phyloP scores from a whole-genome alignment of 2,113 vertebrate genomes.

The Carlito syrichta region DNA sequence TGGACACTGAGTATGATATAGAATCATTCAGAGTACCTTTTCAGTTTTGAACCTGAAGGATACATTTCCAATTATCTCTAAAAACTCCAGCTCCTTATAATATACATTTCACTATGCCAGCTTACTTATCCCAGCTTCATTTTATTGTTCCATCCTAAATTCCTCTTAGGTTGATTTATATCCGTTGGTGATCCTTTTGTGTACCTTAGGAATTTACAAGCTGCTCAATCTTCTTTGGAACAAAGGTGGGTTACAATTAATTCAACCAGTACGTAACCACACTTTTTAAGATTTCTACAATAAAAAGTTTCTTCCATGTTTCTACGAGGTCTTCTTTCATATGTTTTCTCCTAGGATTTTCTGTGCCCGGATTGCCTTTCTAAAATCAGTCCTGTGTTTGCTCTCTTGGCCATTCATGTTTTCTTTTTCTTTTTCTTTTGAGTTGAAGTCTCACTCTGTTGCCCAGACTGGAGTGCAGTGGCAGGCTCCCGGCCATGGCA shows the following conservation, averaged over 20 bases:
- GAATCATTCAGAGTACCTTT: neutral
- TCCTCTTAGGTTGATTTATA: neutral
- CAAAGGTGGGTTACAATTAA: neutral
- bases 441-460: too few species aligned
- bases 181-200: neutral
- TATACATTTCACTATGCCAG: neutral
- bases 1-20: neutral
- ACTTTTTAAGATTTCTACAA: neutral
- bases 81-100: neutral
- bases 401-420: too few species aligned
- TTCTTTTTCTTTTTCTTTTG: too few species aligned
- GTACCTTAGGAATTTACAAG: neutral
- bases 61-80: neutral
- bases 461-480: too few species aligned
- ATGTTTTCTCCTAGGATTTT: neutral
- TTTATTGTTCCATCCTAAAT: neutral
- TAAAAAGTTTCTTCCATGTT: neutral
- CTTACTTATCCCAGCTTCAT: neutral
- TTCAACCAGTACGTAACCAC: neutral
- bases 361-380: neutral
- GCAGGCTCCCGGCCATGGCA: too few species aligned
- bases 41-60: neutral
- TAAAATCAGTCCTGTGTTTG: neutral
- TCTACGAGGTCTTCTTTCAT: neutral
- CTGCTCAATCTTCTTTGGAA: neutral